These are phyloP conservation scores for Microtus richardsoni DNA, from an alignment of 2,113 vertebrate genomes.

Conservation along the genomic window DNA sequence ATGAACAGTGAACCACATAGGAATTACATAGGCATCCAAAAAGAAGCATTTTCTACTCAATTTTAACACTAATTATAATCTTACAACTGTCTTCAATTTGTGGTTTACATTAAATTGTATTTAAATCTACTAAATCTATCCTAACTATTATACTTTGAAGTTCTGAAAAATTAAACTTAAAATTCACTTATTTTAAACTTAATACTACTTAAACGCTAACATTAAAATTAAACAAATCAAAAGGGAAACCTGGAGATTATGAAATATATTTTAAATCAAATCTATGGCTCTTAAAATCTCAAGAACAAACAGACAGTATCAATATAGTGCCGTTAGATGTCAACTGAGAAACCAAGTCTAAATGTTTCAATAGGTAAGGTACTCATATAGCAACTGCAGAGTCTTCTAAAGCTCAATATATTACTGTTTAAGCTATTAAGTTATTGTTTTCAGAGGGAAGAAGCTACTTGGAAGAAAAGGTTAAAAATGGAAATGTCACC, in stretches of 20 bases:
- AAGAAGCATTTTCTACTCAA: neutral
- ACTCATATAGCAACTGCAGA: neutral
- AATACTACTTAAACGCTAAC: neutral
- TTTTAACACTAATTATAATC: slow-evolving; percentile 16
- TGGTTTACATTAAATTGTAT: neutral
- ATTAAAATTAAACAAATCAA: neutral
- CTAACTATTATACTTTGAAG: neutral
- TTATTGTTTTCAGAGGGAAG: neutral
- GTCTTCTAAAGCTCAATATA: neutral
- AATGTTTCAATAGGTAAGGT: neutral
- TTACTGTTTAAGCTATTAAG: neutral
- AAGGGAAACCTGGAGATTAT: neutral
- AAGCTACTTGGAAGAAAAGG: slow-evolving; percentile 41
- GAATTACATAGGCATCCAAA: neutral
- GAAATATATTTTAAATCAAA: slow-evolving; percentile 53
- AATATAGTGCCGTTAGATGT: neutral
- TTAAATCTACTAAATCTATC: neutral
- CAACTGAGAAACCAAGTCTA: neutral
- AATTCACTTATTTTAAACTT: neutral
- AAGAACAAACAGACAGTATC: neutral
- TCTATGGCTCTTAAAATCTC: neutral
- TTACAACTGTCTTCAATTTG: neutral
- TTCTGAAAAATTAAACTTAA: neutral
- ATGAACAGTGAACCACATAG: neutral
- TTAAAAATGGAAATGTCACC: slow-evolving; percentile 50